A percentile compares a stretch with the other conserved stretches of the same genome.
Conservation (phyloP, 2,888 invertebrate genomes). For the Meganola albula region DNA sequence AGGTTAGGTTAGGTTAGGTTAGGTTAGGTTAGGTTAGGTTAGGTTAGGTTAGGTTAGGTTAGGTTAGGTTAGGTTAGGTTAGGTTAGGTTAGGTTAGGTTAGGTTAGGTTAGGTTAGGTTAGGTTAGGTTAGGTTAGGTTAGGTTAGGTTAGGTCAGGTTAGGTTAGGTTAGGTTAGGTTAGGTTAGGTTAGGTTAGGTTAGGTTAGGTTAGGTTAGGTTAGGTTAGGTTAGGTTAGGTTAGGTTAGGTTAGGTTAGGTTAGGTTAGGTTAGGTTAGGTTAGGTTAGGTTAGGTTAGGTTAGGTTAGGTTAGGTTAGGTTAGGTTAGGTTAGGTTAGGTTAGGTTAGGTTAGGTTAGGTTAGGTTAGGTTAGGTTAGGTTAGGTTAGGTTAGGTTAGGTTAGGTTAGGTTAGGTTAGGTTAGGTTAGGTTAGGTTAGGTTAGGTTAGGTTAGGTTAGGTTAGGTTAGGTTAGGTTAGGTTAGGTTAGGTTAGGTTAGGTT, state of each 20-base stretch:
- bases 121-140: conserved; percentile 2
- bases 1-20: conserved; percentile 5
- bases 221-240: conserved; percentile 13
- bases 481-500: not conserved
- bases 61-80: conserved; percentile 3
- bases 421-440: conserved; percentile 5
- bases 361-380: not conserved
- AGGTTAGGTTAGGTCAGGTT: conserved; percentile 1
- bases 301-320: not conserved
- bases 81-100: conserved; percentile 4
- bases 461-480: conserved; percentile 1
- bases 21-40: conserved; percentile 1
- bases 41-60: conserved; percentile 3
- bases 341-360: not conserved
- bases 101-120: conserved; percentile 3
- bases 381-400: conserved; percentile 8
- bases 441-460: not conserved
- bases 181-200: conserved; percentile 9
- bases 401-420: conserved; percentile 9
- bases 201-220: conserved; percentile 13
- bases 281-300: not conserved
- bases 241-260: conserved; percentile 6
- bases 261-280: not conserved
- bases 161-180: conserved; percentile 4
- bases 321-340: too few relatives aligned